Base-by-base conservation (phyloP, 2,113 vertebrate genomes). In the Turnix velox region DNA sequence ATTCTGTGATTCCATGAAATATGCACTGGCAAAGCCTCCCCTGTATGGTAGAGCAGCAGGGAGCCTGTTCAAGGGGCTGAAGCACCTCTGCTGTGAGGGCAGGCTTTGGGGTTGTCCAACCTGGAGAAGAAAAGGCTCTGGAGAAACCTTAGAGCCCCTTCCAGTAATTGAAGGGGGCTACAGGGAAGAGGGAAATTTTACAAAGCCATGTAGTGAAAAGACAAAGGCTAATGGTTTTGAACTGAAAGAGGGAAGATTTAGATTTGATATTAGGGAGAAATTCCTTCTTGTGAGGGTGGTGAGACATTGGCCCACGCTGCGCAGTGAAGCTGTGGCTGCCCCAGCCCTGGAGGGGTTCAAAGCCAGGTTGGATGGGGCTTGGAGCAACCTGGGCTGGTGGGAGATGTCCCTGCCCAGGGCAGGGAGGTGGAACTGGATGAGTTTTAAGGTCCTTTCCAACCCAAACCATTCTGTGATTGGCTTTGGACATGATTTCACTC, bases 401-500 rank as follows among this genome's bases (percentile, higher is more conserved):
- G 55, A 57, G 55, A 22, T 57, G n/a, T 57, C 55, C n/a, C 55
- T 57, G 22, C n/a, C 9, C 14, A 57, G 6, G 55, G 22, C n/a
- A 57, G n/a, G 54, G 54, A n/a, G n/a, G n/a, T 57, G 55, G 55
- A 24, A 35, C 8, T 6, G 0, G 2, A 15, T 24, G 55, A 23
- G 9, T n/a, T 33, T 57, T 33, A 24, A 35, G 55, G n/a, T 24
- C 57, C 14, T 7, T 58, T 35, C 57, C 33, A 24, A 58, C 33
- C 22, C 23, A 7, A 10, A 35, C 33, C 57, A 25, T 25, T 58
- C 57, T 25, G 15, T 58, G 33, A 58, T 4, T 42, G 17, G 18
- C 68, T 40, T 39, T 1, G 2, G 62, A n/a, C n/a, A 10, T 6
- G 51, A 0, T 31, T 49, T 8, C 0, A 2, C 11, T 28, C 0